Percentiles rank a stretch among this genome's conserved stretches.
Conservation (phyloP, 2,113 vertebrate species). For the Chroicocephalus ridibundus region DNA sequence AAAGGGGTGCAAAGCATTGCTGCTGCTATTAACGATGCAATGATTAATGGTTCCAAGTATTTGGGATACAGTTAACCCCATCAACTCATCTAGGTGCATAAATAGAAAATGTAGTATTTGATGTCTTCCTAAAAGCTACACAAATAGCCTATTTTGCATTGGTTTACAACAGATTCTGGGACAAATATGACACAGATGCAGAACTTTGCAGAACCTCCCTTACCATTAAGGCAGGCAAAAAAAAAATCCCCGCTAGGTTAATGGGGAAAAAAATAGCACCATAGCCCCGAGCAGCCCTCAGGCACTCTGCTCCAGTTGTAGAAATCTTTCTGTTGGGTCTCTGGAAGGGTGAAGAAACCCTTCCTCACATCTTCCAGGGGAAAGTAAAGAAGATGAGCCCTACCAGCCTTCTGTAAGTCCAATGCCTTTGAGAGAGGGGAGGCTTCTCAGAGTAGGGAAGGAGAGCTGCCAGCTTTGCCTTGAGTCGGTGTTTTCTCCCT, state of each 20-base stretch:
- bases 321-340: conserved; percentile 37
- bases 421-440: neutral
- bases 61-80: neutral
- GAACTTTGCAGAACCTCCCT: neutral
- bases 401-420: neutral
- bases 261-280: neutral
- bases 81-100: neutral
- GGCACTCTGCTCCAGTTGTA: neutral
- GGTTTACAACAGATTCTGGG: neutral
- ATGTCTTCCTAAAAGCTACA: neutral
- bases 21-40: neutral
- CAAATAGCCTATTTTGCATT: neutral
- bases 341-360: conserved; percentile 18
- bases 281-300: neutral
- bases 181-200: neutral
- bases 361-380: conserved; percentile 3
- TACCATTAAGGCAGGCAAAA: neutral
- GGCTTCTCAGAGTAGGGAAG: neutral
- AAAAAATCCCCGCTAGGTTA: neutral
- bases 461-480: neutral
- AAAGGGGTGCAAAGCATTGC: neutral
- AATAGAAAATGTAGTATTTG: neutral
- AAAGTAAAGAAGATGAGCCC: neutral
- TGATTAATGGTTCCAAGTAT: neutral
- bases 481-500: neutral